Evolutionary conservation across 1,140 invertebrate species (phyloP).

Genomic region (Papilio machaon): DNA sequence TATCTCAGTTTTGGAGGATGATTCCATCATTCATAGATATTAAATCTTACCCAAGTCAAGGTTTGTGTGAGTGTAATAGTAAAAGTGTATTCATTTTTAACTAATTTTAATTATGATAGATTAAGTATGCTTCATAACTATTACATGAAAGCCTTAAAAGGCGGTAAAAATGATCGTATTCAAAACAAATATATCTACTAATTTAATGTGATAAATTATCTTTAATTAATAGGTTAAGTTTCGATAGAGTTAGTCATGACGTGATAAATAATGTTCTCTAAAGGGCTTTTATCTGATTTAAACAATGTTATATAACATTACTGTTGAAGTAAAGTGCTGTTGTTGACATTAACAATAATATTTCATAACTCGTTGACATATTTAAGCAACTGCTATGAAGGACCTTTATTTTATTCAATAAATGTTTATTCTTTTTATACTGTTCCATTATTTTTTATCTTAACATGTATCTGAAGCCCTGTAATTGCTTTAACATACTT

Average conservation of each 20-base stretch:
- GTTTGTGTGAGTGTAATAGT: too few species aligned
- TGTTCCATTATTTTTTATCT: not conserved
- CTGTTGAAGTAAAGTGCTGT: slow-evolving; percentile 7
- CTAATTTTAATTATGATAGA: too few species aligned
- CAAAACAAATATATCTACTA: too few species aligned
- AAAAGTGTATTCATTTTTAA: too few species aligned
- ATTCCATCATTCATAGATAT: not conserved
- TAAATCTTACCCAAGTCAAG: not conserved
- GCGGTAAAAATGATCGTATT: not conserved
- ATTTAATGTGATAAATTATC: not conserved
- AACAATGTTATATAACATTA: not conserved
- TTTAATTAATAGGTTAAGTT: slow-evolving; percentile 17
- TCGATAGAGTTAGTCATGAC: not conserved
- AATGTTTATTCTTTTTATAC: not conserved
- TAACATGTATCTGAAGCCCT: not conserved
- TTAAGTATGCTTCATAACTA: not conserved
- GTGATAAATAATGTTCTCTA: not conserved
- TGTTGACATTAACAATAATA: slow-evolving; percentile 25
- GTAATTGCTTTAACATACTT: not conserved
- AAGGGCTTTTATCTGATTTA: slow-evolving; percentile 19
- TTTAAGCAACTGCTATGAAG: slow-evolving; percentile 6
- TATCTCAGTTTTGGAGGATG: not conserved
- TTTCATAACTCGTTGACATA: slow-evolving; percentile 29
- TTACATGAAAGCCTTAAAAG: too few species aligned
- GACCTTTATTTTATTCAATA: not conserved